A percentile compares a stretch with the other conserved stretches of the same genome.
These are phyloP conservation scores for Chelonus formosanus DNA, from an alignment of 2,888 invertebrate species.

Conservation along the genomic window DNA sequence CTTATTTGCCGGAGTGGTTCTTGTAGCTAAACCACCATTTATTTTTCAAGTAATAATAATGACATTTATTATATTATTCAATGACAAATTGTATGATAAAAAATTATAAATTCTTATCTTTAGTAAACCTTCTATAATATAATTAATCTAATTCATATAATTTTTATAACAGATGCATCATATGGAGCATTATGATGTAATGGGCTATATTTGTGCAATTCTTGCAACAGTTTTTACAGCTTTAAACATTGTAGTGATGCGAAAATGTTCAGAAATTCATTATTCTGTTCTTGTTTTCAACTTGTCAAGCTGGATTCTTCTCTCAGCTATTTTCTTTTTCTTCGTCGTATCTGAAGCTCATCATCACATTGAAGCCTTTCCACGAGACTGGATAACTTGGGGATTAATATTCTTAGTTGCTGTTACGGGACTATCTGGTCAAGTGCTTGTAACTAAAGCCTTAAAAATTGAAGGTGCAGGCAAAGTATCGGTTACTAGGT, in stretches of 20 bases:
- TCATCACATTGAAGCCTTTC: slow-evolving; percentile 46
- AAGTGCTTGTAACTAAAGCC: slow-evolving; percentile 65
- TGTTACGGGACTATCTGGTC: slow-evolving; percentile 62
- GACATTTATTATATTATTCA: background rate
- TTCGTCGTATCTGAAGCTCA: slow-evolving; percentile 49
- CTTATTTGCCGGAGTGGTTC: slow-evolving; percentile 63
- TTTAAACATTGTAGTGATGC: slow-evolving; percentile 66
- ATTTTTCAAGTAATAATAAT: slow-evolving; percentile 57
- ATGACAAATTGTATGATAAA: no score
- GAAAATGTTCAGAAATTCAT: slow-evolving; percentile 65
- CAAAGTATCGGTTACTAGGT: slow-evolving; percentile 65
- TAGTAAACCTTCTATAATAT: no score
- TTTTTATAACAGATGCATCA: slow-evolving; percentile 47
- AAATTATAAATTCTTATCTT: no score
- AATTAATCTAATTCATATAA: no score
- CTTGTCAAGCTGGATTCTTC: slow-evolving; percentile 62
- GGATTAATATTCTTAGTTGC: slow-evolving; percentile 55
- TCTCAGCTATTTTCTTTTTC: slow-evolving; percentile 57
- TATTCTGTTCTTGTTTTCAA: slow-evolving; percentile 65
- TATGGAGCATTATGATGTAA: slow-evolving; percentile 58
- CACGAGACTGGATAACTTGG: slow-evolving; percentile 57
- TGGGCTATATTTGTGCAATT: slow-evolving; percentile 64
- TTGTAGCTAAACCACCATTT: slow-evolving; percentile 66
- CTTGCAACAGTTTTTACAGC: slow-evolving; percentile 65
- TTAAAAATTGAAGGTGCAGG: slow-evolving; percentile 66